A percentile compares a stretch with the other conserved stretches of the same genome.
Conservation (phyloP, 2,113 vertebrate genomes). For the Strix uralensis region DNA sequence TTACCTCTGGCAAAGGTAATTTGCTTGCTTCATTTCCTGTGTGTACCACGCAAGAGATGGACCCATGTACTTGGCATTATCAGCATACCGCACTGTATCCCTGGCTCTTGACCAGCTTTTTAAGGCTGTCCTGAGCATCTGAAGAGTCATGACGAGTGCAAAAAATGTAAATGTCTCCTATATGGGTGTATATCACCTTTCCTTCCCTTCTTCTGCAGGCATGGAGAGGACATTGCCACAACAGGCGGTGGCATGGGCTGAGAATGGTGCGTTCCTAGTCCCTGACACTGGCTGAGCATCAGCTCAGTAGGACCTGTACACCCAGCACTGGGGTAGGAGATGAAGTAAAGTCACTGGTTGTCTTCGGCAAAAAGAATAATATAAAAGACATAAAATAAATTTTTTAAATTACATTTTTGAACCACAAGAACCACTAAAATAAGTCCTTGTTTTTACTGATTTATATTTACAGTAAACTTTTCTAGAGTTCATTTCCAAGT, state of each 20-base stretch:
- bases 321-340: neutral
- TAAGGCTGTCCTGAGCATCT: neutral
- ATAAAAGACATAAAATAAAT: neutral
- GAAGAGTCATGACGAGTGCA: accelerated
- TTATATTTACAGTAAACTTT: neutral
- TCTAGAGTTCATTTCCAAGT: neutral
- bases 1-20: neutral
- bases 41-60: neutral
- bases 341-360: neutral
- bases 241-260: neutral
- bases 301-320: neutral
- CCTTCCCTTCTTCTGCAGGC: neutral
- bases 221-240: neutral
- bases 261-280: neutral
- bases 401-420: neutral
- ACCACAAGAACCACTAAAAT: neutral
- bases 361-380: neutral
- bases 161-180: neutral
- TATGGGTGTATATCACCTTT: too few species aligned
- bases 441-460: neutral
- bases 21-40: neutral
- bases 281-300: neutral
- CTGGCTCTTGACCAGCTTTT: neutral
- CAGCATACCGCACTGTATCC: accelerated
- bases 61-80: accelerated